Evolutionary conservation across 1,140 invertebrate genomes (phyloP).

Genomic region (Ylistrum balloti): DNA sequence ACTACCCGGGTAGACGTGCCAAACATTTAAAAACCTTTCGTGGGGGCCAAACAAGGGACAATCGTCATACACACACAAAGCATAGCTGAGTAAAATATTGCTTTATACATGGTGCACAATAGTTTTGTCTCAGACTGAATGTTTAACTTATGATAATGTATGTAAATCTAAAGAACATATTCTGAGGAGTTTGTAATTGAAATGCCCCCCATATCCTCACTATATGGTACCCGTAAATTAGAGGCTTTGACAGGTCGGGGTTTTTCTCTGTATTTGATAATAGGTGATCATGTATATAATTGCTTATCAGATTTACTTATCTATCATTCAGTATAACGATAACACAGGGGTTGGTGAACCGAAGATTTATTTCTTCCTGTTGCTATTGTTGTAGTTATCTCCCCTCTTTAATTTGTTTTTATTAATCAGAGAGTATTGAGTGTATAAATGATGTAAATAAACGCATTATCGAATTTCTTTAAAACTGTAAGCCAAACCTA

Average conservation of each 20-base stretch:
- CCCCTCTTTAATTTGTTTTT: too few species aligned
- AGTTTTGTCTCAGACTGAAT: background rate
- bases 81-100: background rate
- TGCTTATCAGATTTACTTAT: background rate
- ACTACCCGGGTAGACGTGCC: conserved; percentile 10
- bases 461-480: too few species aligned
- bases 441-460: too few species aligned
- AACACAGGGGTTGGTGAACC: background rate
- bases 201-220: background rate
- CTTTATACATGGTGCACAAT: background rate
- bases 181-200: background rate
- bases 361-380: background rate
- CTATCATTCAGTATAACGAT: background rate
- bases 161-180: background rate
- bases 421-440: too few species aligned
- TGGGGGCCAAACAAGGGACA: background rate
- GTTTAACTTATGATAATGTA: background rate
- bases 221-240: background rate
- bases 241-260: background rate
- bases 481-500: too few species aligned
- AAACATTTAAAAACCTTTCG: background rate
- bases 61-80: background rate
- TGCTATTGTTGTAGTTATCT: too few species aligned
- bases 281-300: background rate
- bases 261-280: background rate